phyloP scores from a whole-genome alignment of 2,113 vertebrate species.

The Sylvia atricapilla region DNA sequence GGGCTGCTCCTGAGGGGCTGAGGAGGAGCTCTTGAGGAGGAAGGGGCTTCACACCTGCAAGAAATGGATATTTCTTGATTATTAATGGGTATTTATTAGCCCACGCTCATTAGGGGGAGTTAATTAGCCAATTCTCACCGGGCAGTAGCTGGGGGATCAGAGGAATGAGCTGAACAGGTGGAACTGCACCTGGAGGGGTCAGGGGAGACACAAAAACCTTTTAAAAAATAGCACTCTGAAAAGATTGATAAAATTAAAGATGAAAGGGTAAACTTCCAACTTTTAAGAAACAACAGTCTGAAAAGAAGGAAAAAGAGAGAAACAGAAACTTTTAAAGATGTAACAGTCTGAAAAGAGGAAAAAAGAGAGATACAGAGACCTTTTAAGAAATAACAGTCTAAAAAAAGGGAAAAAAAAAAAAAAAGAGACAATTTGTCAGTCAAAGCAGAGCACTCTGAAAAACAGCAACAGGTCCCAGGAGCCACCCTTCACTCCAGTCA shows the following conservation, averaged over 20 bases:
- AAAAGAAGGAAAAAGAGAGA: neutral
- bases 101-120: accelerated
- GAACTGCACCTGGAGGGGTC: neutral
- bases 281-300: neutral
- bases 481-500: neutral
- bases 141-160: neutral
- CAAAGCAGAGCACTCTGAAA: neutral
- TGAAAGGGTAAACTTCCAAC: too few relatives aligned
- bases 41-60: neutral
- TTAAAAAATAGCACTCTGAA: neutral
- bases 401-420: neutral
- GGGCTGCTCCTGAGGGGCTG: accelerated
- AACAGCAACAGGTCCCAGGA: neutral
- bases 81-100: neutral
- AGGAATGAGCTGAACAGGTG: neutral
- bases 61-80: neutral
- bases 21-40: neutral
- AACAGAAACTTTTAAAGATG: neutral
- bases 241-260: too few relatives aligned
- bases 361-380: neutral
- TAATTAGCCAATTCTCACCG: neutral
- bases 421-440: neutral
- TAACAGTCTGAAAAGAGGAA: neutral
- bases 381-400: neutral
- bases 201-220: neutral